A percentile compares a stretch with the other conserved stretches of the same genome.
Evolutionary conservation across 2,888 invertebrate genomes (phyloP).

Genomic region (Agelastica alni): DNA sequence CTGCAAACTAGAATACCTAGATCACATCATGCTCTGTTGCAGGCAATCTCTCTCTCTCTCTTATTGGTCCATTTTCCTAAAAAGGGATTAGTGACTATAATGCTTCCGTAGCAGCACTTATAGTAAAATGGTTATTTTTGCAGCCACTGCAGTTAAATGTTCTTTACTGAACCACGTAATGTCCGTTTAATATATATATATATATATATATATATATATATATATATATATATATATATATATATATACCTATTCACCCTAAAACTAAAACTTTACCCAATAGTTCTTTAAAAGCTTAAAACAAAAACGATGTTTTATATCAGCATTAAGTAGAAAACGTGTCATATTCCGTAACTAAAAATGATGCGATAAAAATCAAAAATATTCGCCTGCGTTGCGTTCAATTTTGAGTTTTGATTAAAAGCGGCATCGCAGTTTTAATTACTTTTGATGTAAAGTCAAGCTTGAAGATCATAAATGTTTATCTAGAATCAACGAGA

Average conservation of each 20-base stretch:
- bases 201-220: no score
- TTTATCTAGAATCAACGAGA: slow-evolving; percentile 16
- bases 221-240: no score
- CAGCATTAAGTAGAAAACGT: slow-evolving; percentile 12
- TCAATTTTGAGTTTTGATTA: slow-evolving; percentile 25
- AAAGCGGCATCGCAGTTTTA: slow-evolving; percentile 19
- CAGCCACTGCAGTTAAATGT: no score
- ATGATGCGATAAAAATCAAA: slow-evolving; percentile 25
- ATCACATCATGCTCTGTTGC: no score
- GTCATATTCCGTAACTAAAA: slow-evolving; percentile 21
- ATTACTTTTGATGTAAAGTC: slow-evolving; percentile 23
- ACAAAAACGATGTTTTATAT: slow-evolving; percentile 4
- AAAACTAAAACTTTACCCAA: background rate
- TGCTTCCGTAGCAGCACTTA: no score
- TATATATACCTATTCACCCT: slow-evolving; percentile 10
- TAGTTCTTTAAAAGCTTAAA: background rate
- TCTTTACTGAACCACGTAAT: no score
- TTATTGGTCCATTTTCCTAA: no score
- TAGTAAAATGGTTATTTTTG: no score
- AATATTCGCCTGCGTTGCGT: slow-evolving; percentile 9
- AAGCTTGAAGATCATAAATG: slow-evolving; percentile 22
- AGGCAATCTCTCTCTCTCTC: no score
- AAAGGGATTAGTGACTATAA: no score
- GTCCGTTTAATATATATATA: no score
- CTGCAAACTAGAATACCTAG: no score